A percentile compares a stretch with the other conserved stretches of the same genome.
phyloP scores from a whole-genome alignment of 2,888 invertebrate genomes.

The Acanthoscelides obtectus region DNA sequence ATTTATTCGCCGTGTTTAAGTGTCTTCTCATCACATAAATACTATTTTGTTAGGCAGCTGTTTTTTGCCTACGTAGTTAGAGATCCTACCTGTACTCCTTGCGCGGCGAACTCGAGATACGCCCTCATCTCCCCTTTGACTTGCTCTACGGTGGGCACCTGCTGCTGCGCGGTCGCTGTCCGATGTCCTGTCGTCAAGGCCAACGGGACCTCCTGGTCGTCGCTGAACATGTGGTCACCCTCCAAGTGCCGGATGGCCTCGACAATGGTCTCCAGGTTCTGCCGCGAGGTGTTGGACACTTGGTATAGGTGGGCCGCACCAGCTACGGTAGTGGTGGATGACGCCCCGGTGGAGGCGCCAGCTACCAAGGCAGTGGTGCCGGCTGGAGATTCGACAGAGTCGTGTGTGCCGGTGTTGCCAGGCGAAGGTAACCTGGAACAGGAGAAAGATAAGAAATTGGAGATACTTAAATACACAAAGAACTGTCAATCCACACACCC shows the following conservation, averaged over 20 bases:
- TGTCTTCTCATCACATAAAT: too few relatives aligned
- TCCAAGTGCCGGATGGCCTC: conserved; percentile 97
- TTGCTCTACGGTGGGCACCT: conserved; percentile 33
- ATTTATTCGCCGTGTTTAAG: too few relatives aligned
- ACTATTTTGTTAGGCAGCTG: too few relatives aligned
- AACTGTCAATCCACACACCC: too few relatives aligned
- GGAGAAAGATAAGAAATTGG: conserved; percentile 7
- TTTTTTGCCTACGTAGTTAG: too few relatives aligned
- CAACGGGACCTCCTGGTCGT: conserved; percentile 60
- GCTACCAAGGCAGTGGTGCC: not conserved
- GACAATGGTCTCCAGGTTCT: conserved; percentile 96
- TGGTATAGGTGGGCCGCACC: not conserved
- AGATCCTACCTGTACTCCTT: conserved; percentile 4
- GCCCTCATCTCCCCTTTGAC: conserved; percentile 58
- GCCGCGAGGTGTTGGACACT: conserved; percentile 73
- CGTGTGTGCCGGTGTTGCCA: not conserved
- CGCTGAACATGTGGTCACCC: conserved; percentile 89
- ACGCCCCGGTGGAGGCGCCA: not conserved
- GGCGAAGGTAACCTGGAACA: conserved; percentile 31
- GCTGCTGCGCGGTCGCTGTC: conserved; percentile 23
- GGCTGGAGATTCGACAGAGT: conserved; percentile 24
- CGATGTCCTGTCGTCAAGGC: conserved; percentile 51
- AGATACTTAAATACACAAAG: too few relatives aligned
- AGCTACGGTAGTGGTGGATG: not conserved
- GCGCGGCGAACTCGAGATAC: conserved; percentile 56